Percentiles rank a stretch among this genome's conserved stretches.
Conservation (phyloP, 1,140 invertebrate species). For the Drosophila cardini region DNA sequence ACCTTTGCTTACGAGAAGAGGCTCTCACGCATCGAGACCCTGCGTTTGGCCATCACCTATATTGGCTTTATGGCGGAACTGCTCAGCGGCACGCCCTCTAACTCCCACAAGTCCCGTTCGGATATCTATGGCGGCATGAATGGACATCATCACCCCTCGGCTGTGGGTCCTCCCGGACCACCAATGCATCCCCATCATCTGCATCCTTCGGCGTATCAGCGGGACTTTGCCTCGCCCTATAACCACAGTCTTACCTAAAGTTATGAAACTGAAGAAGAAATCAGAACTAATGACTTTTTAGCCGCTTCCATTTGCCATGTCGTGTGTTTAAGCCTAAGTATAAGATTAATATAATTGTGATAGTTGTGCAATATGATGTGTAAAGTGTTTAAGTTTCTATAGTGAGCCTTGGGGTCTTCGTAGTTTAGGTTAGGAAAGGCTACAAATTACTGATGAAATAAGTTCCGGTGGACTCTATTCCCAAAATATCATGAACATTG, state of each 20-base stretch:
- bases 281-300: neutral
- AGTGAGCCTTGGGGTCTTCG: neutral
- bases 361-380: neutral
- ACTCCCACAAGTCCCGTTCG: constrained; percentile 85
- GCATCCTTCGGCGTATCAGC: constrained; percentile 76
- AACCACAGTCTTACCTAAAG: constrained; percentile 65
- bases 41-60: constrained; percentile 98
- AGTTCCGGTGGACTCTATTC: too few relatives aligned
- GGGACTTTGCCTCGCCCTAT: constrained; percentile 82
- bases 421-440: too few relatives aligned
- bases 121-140: constrained; percentile 77
- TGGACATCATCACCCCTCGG: constrained; percentile 70
- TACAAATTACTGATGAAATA: neutral
- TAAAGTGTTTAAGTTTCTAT: neutral
- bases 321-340: constrained; percentile 11
- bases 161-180: constrained; percentile 36
- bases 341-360: constrained; percentile 13
- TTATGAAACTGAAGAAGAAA: neutral
- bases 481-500: too few relatives aligned
- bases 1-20: constrained; percentile 99
- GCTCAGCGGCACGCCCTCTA: constrained; percentile 87
- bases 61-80: constrained; percentile 98
- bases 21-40: constrained; percentile 98
- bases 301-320: constrained; percentile 6
- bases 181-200: constrained; percentile 77